phyloP scores from a whole-genome alignment of 1,140 invertebrate genomes.

The Planococcus citri region DNA sequence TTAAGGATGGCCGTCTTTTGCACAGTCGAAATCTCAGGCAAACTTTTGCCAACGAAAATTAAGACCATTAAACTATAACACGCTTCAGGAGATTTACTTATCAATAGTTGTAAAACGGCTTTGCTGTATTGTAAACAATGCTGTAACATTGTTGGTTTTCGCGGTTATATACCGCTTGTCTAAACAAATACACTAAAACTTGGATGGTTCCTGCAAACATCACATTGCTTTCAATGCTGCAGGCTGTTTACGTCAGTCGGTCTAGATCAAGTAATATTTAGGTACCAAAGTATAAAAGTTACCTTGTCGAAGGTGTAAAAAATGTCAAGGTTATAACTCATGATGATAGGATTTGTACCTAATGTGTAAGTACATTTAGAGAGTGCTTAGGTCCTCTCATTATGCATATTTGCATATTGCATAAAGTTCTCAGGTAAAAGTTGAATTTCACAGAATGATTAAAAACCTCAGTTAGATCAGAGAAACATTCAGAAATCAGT shows the following conservation, averaged over 20 bases:
- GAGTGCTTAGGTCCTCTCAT: too few species aligned
- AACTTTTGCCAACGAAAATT: background rate
- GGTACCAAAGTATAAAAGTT: too few species aligned
- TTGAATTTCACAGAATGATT: too few species aligned
- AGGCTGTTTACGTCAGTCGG: background rate
- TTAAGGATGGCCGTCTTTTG: background rate
- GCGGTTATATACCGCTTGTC: background rate
- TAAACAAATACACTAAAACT: constrained; percentile 8
- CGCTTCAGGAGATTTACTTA: constrained; percentile 2
- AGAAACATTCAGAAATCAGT: too few species aligned
- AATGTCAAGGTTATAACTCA: too few species aligned
- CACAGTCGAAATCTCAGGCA: background rate
- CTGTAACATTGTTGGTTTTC: constrained; percentile 3
- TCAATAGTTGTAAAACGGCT: constrained; percentile 6
- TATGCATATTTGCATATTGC: too few species aligned
- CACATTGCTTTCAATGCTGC: background rate
- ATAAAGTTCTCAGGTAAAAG: too few species aligned
- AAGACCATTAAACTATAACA: constrained; percentile 7
- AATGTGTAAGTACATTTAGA: too few species aligned
- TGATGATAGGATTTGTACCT: too few species aligned
- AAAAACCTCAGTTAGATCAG: too few species aligned
- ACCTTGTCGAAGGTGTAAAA: too few species aligned
- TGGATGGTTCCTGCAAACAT: background rate
- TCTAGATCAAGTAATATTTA: too few species aligned
- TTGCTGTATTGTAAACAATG: constrained; percentile 3